Base-by-base conservation (phyloP, 2,888 invertebrate species). In the Incurvaria masculella region DNA sequence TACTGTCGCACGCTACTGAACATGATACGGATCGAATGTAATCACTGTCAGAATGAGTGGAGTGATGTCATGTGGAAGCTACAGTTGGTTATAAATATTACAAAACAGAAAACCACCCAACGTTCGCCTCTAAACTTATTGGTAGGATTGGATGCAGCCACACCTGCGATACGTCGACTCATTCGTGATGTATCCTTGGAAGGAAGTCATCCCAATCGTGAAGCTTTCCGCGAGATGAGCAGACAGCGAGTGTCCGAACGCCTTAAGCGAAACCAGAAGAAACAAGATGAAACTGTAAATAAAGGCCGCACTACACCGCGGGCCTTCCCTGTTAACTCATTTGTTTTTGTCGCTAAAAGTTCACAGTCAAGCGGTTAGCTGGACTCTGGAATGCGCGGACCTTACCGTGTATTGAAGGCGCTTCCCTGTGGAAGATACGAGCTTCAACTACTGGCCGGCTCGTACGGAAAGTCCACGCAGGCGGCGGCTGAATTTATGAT, bases 91-190 rank as follows among this genome's bases (percentile, higher is more conserved):
- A 6, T 23, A 23, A 23, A 23, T 23, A 6, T 23, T 5, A 23
- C 23, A 10, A 23, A 23, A 23, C 10, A 6, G 5, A 23, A 23
- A 23, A 6, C 23, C 6, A 54, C 0, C 52, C 52, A 26, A 55
- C 57, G 0, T 49, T 56, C 56, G 1, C 44, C 56, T 4, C 41
- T 58, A 1, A 46, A 57, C 6, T n/a, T 58, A 8, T 20, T 56
- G 1, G 27, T 53, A 1, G 57, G 56, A 0, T 41, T 33, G 14
- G 53, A 58, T 1, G 52, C 38, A 1, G 27, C 52, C 1, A 54
- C 56, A 0, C 52, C 56, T 2, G 43, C 52, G 0, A 52, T 58
- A 1, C 42, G 52, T 1, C 2, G 23, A 1, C 49, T 57, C 1
- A 19, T 57, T 0, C 44, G 54, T 1, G 57, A 56, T 21, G 48